Base-by-base conservation (phyloP, 2,113 vertebrate genomes). In the Pelusios castaneus region DNA sequence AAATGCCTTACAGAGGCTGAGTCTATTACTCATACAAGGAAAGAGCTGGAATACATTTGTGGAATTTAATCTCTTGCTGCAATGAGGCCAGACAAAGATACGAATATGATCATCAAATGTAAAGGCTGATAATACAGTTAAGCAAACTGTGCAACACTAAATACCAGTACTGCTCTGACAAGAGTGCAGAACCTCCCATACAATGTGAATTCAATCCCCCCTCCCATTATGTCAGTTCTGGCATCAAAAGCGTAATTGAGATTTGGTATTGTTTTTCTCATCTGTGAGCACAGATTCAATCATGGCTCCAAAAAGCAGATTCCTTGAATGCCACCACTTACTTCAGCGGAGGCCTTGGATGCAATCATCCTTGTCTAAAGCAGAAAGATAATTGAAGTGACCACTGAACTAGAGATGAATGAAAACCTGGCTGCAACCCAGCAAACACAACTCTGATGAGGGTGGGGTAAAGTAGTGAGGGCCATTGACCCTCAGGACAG, bases 401-500 rank as follows among this genome's bases (percentile, higher is more conserved):
- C 41, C 89, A 29, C 55, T 7, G 2, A 49, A 87, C 34, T 2
- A 41, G 9, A n/a, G 17, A 17, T n/a, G 63, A 67, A 43, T 45
- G 41, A 54, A 83, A 78, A 54, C 2, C 16, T 24, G 81, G 34
- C 17, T 77, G 63, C 5, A 1, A 0, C 75, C 83, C 77, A 6
- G 27, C 5, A 5, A 38, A 34, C 0, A 5, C 9, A 52, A n/a
- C 45, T 0, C 13, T 24, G 47, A 63, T 10, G 0, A 0, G 0
- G n/a, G 63, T 22, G 63, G 31, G 81, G 8, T 3, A 80, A 0
- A 1, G 77, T 54, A 89, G 13, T 43, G 12, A 70, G 70, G 51
- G n/a, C 80, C 10, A 1, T 10, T 7, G 38, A 22, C 51, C 55
- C 29, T 4, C 0, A 2, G 77, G 70, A 76, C 11, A n/a, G n/a